Percentiles rank a stretch among this genome's conserved stretches.
These are phyloP conservation scores for Megaceryle alcyon DNA, from an alignment of 2,797 vertebrate species.

Conservation along the genomic window DNA sequence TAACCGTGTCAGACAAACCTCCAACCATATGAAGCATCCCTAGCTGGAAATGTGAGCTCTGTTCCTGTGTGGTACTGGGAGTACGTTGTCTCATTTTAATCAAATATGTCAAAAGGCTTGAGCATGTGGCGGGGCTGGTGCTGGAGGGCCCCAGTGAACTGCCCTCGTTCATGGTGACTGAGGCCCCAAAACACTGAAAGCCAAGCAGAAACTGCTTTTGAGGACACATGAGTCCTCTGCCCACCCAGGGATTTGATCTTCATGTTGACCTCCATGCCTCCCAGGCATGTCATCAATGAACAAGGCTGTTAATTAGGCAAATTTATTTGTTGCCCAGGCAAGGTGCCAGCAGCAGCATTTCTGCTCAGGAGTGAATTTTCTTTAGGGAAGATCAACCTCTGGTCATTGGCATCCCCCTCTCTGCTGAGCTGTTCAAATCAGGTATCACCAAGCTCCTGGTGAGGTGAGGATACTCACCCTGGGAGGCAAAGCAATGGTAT, in stretches of 20 bases:
- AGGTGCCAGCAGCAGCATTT: not conserved
- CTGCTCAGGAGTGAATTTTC: not conserved
- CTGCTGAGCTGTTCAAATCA: not conserved
- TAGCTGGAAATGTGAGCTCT: not conserved
- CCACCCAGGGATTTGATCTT: not conserved
- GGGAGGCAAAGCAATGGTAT: not conserved
- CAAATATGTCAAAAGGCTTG: not conserved
- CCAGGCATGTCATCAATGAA: not conserved
- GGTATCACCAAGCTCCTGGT: not conserved
- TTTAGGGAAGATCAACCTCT: not conserved
- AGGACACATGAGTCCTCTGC: not conserved
- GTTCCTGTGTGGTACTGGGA: not conserved
- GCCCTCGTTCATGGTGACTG: not conserved
- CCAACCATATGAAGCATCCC: fast-evolving
- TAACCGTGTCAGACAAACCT: not conserved
- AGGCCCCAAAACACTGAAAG: not conserved
- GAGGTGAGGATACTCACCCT: fast-evolving
- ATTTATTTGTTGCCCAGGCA: not conserved
- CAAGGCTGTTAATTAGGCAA: fast-evolving
- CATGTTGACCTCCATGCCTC: not conserved
- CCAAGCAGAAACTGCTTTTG: not conserved
- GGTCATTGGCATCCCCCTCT: not conserved
- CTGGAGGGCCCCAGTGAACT: not conserved
- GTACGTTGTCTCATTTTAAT: not conserved
- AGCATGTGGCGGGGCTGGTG: fast-evolving